Conservation (phyloP, 2,888 invertebrate species). For the Macrophya annulata region DNA sequence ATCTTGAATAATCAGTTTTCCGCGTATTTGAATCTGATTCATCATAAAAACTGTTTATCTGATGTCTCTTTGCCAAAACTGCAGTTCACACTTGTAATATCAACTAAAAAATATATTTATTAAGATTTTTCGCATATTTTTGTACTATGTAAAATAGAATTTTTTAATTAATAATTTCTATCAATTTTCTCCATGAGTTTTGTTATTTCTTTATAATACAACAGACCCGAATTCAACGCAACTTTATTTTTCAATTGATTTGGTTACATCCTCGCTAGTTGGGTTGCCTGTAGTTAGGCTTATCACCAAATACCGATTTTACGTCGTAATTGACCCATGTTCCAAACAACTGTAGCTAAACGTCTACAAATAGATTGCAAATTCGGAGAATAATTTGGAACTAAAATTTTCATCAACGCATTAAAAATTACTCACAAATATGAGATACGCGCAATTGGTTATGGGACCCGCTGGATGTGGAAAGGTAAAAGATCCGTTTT, state of each 20-base stretch:
- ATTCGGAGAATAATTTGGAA: not conserved
- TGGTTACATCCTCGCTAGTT: not conserved
- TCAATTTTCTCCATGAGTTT: not conserved
- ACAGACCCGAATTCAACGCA: not conserved
- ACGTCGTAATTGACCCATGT: not conserved
- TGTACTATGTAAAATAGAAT: conserved; percentile 6
- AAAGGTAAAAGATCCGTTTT: conserved; percentile 85
- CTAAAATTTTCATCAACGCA: not conserved
- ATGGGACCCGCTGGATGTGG: conserved; percentile 99
- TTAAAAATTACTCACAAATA: conserved; percentile 75
- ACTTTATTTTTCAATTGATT: not conserved
- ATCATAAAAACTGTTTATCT: not conserved
- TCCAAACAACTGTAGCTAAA: not conserved
- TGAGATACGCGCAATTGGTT: conserved; percentile 97
- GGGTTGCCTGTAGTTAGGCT: conserved; percentile 11
- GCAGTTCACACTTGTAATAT: not conserved
- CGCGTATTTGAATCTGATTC: not conserved
- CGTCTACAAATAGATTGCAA: not conserved
- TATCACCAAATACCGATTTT: not conserved
- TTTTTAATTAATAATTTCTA: not conserved
- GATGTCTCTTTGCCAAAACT: not conserved
- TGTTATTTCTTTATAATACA: not conserved
- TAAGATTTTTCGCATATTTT: not conserved
- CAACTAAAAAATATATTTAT: not conserved
- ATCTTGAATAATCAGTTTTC: conserved; percentile 58